Evolutionary conservation across 1,140 invertebrate genomes (phyloP), one percentile per base, ranked within the genome.

Genomic region (Philopotamus ludificatus): DNA sequence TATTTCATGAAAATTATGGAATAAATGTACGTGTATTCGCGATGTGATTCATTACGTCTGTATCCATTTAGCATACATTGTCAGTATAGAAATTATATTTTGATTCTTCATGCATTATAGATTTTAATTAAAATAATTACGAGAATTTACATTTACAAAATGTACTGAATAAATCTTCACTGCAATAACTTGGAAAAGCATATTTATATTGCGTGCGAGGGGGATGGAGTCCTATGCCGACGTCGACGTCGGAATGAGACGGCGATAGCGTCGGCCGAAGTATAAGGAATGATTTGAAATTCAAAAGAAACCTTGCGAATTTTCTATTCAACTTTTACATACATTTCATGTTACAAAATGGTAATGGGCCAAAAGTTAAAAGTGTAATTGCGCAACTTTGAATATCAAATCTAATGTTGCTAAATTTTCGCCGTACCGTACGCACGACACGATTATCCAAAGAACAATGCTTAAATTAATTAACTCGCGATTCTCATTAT

Each of bases 91-190:
- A 65, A 65, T 65, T 67, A 61, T 55, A 62, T 67, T 62, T 62
- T 62, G 59, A 63, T 67, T 63, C 53, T 67, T 67, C 66, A 65
- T 65, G 63, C 59, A 70, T 70, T 70, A 70, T 60, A 63, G 62
- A 70, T 66, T 70, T 63, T 60, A 66, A 66, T 66, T 66, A 61
- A 66, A 61, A 63, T 63, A 55, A 60, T 68, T 63, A 49, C 61
- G 41, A 65, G 45, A 70, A 70, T 70, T 70, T 70, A 63, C 68
- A 70, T 66, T 42, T 55, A 70, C 63, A 66, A 68, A 65, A 60
- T 64, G 61, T 66, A 60, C 68, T 70, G 68, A 70, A 70, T 66
- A 66, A 70, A 70, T 70, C 68, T 63, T 63, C 64, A 42, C 25
- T 64, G 64, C 68, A 66, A 66, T 66, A 70, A 66, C 55, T 62